These are phyloP conservation scores for Acleris cristana DNA, from an alignment of 2,888 invertebrate genomes.

Conservation along the genomic window DNA sequence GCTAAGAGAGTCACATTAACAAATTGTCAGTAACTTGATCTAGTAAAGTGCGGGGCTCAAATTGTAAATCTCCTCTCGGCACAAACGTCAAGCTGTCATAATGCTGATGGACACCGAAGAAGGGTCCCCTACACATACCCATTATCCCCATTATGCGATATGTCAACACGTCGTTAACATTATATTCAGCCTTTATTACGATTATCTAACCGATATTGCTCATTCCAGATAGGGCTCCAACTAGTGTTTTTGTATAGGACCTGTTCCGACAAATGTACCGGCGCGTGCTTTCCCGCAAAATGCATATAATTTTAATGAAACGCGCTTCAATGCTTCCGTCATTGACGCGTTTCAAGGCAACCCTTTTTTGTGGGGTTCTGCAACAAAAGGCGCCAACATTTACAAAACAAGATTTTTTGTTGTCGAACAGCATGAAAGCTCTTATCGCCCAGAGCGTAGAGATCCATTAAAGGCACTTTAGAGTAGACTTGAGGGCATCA, in stretches of 20 bases:
- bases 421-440: conserved; percentile 71
- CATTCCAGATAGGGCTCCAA: conserved; percentile 14
- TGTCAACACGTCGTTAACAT: conserved; percentile 63
- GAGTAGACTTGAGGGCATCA: conserved; percentile 68
- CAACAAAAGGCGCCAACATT: conserved; percentile 69
- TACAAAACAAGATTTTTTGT: conserved; percentile 68
- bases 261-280: conserved; percentile 5
- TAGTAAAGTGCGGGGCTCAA: conserved; percentile 27
- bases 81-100: conserved; percentile 42
- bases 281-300: conserved; percentile 15
- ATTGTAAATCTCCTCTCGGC: conserved; percentile 41
- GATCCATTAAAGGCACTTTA: conserved; percentile 78
- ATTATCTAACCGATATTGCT: conserved; percentile 27
- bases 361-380: conserved; percentile 44
- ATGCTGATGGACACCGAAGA: conserved; percentile 40
- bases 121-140: conserved; percentile 47
- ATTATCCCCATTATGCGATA: conserved; percentile 52
- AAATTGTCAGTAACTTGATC: conserved; percentile 46
- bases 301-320: conserved; percentile 13
- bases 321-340: conserved; percentile 32
- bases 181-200: conserved; percentile 43
- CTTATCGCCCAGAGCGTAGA: conserved; percentile 67
- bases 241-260: conserved; percentile 14
- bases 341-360: conserved; percentile 38
- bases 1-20: conserved; percentile 39